phyloP scores from a whole-genome alignment of 2,888 invertebrate genomes.

The Cynaeus angustus region DNA sequence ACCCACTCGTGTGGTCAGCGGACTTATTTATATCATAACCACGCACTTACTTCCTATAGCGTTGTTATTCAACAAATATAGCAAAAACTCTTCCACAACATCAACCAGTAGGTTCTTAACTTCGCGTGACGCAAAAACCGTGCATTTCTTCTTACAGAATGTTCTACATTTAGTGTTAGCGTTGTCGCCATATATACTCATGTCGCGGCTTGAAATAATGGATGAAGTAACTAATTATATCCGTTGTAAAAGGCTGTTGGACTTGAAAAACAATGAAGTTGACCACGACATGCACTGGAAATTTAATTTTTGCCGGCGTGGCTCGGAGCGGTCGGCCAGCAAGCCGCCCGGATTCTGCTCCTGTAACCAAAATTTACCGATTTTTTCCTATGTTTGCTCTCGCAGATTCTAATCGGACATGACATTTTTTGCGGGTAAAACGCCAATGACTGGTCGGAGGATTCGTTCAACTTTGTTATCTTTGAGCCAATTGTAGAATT shows the following conservation, averaged over 20 bases:
- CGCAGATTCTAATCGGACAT: neutral
- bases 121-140: slow-evolving; percentile 35
- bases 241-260: slow-evolving; percentile 63
- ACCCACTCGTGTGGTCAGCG: no score
- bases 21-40: no score
- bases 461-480: slow-evolving; percentile 2
- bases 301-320: neutral
- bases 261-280: slow-evolving; percentile 62
- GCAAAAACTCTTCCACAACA: slow-evolving; percentile 33
- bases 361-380: no score
- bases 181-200: slow-evolving; percentile 44
- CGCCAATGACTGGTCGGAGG: neutral
- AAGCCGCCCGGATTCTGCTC: no score
- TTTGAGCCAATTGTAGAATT: neutral
- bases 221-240: slow-evolving; percentile 69
- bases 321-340: no score
- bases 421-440: neutral
- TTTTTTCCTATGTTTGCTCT: no score
- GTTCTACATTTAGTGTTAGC: slow-evolving; percentile 40
- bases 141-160: slow-evolving; percentile 26
- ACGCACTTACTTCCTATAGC: slow-evolving; percentile 24
- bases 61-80: slow-evolving; percentile 9
- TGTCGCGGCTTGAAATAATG: slow-evolving; percentile 62
- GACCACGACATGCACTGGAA: slow-evolving; percentile 38
- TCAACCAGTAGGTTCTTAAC: slow-evolving; percentile 33